These are phyloP conservation scores for Oreonectes daqikongensis DNA, from an alignment of 2,797 vertebrate genomes.

Conservation along the genomic window DNA sequence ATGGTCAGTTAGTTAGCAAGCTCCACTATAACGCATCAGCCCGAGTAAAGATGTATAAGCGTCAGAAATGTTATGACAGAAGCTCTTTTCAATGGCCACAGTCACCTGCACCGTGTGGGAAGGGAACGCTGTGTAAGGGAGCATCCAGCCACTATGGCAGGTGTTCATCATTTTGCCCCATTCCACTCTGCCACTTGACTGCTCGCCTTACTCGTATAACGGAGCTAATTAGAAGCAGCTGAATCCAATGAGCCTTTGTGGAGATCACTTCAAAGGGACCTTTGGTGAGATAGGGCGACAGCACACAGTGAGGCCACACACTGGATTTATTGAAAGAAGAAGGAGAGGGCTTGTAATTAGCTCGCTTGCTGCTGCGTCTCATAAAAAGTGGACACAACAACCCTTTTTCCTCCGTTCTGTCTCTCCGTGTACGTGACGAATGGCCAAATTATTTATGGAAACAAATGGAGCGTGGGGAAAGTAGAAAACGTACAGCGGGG, in stretches of 20 bases:
- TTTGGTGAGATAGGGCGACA: constrained; percentile 29
- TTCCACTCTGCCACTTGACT: constrained; percentile 18
- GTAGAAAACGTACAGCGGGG: neutral
- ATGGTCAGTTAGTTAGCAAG: neutral
- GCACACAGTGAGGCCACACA: neutral
- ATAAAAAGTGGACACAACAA: constrained; percentile 37
- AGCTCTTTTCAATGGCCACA: constrained; percentile 35
- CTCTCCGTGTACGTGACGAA: constrained; percentile 35
- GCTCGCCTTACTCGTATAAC: constrained; percentile 20
- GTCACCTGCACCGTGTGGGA: neutral
- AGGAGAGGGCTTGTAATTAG: constrained; percentile 50
- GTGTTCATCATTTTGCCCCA: constrained; percentile 11
- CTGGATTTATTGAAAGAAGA: constrained; percentile 38
- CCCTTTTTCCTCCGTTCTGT: neutral
- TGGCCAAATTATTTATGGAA: constrained; percentile 37
- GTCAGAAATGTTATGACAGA: constrained; percentile 1
- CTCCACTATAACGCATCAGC: neutral
- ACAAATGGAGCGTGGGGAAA: neutral
- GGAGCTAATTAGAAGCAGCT: constrained; percentile 50
- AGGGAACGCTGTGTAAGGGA: constrained; percentile 8
- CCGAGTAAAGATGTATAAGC: neutral
- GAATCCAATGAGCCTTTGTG: constrained; percentile 54
- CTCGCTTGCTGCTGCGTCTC: constrained; percentile 35
- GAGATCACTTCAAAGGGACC: constrained; percentile 53
- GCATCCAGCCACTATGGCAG: constrained; percentile 11